These are phyloP conservation scores for Sorex maritimensis DNA, from an alignment of 2,797 vertebrate species.

Conservation along the genomic window DNA sequence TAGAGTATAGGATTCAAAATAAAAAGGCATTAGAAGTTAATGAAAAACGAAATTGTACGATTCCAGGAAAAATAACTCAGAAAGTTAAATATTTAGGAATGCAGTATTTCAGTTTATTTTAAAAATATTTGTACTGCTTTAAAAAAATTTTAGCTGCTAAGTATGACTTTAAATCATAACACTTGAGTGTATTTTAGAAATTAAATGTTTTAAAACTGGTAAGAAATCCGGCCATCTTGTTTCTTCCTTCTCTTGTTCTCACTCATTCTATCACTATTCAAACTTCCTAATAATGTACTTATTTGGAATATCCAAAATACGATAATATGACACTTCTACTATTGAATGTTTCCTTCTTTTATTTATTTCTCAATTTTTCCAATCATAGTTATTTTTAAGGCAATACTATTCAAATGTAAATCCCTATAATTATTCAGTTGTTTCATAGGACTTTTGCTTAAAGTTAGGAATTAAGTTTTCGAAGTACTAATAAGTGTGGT, in stretches of 20 bases:
- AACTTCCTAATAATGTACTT: not conserved
- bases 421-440: not conserved
- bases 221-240: not conserved
- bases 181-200: not conserved
- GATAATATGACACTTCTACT: too few relatives aligned
- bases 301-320: not conserved
- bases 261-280: not conserved
- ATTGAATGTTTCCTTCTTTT: not conserved
- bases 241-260: not conserved
- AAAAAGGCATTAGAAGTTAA: too few relatives aligned
- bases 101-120: not conserved
- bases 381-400: not conserved
- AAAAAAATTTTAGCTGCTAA: not conserved
- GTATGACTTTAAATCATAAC: constrained; percentile 14
- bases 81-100: not conserved
- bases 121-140: too few relatives aligned
- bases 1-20: too few relatives aligned
- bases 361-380: constrained; percentile 9
- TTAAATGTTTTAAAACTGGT: not conserved
- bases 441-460: not conserved
- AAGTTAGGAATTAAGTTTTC: not conserved
- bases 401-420: not conserved
- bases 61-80: too few relatives aligned
- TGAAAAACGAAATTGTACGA: too few relatives aligned
- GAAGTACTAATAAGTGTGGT: not conserved